Evolutionary conservation across 1,140 invertebrate genomes (phyloP), one percentile per base, ranked within the genome.

Genomic region (Cherax destructor): DNA sequence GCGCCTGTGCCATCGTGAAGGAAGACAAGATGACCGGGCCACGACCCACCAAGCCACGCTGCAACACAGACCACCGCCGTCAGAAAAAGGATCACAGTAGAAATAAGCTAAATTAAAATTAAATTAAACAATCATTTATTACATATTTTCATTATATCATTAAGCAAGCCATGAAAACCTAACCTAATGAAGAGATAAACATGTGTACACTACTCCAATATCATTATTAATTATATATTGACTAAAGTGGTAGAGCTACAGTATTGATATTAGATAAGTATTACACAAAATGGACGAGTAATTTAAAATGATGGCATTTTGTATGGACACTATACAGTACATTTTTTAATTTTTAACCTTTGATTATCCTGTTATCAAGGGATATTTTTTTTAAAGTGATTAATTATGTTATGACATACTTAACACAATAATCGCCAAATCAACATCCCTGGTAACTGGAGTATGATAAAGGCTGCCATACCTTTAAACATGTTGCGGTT

Each of bases 1-100:
- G 87, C n/a, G 77, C 79, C 24, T 79, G 87, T 13, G 87, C 80
- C 79, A 89, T 79, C 11, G 78, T 56, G 78, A 83, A 89, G 87
- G 78, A 18, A 18, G 59, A 52, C n/a, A 83, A 61, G 49, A 24
- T 21, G 30, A 85, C 65, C n/a, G 76, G 72, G 72, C 74, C 74
- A n/a, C 74, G 52, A 50, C 49, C 84, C 49, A 74, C 84, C 50
- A 47, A 56, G 72, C 74, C 49, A 74, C 6, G 69, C 69, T 74
- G 69, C 69, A 74, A 74, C 69, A 74, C 69, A 74, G 69, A 74
- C 80, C 80, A 72, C 83, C 83, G 84, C 84, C 84, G 72, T 49
- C 84, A 76, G 41, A 74, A 16, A 50, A 74, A 50, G 74, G 85
- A 72, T 77, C 59, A 74, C 69, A 74, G 24, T 74, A 30, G 69